phyloP scores from a whole-genome alignment of 2,797 vertebrate genomes.

The Podarcis lilfordi region DNA sequence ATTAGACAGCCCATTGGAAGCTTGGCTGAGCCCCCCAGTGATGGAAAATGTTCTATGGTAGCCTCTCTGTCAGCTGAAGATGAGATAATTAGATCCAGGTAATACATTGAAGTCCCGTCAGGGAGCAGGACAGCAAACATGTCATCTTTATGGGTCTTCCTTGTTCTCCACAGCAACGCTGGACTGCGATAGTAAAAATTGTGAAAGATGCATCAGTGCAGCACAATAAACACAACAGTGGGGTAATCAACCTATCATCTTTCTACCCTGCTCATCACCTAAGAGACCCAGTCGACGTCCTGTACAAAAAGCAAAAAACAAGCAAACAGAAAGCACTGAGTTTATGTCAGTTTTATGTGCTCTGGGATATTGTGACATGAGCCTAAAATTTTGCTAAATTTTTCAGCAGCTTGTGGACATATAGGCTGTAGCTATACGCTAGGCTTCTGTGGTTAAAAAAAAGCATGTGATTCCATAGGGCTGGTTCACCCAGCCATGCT shows the following conservation, averaged over 20 bases:
- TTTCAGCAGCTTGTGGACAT: background rate
- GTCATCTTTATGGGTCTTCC: slow-evolving; percentile 82
- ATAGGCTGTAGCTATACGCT: background rate
- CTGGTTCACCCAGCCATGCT: background rate
- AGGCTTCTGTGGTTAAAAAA: background rate
- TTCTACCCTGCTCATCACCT: slow-evolving; percentile 64
- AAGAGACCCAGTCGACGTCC: slow-evolving; percentile 44
- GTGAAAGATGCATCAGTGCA: slow-evolving; percentile 59
- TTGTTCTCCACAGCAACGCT: slow-evolving; percentile 72
- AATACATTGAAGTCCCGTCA: slow-evolving; percentile 83
- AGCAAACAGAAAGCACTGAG: background rate
- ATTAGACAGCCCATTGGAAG: slow-evolving; percentile 83
- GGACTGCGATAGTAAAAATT: slow-evolving; percentile 71
- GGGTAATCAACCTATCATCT: slow-evolving; percentile 77
- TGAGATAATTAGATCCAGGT: slow-evolving; percentile 88
- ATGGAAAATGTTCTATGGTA: slow-evolving; percentile 80
- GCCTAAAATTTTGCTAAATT: slow-evolving; percentile 5
- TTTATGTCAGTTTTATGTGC: slow-evolving; percentile 28
- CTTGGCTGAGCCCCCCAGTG: slow-evolving; percentile 77
- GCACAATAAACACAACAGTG: slow-evolving; percentile 46
- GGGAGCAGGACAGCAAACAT: slow-evolving; percentile 81
- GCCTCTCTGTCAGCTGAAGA: slow-evolving; percentile 81
- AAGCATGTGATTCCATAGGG: background rate
- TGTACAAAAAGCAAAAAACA: slow-evolving; percentile 26
- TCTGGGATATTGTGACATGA: background rate